phyloP scores from a whole-genome alignment of 92 coral and sea anemone species.

The Plumapathes pennacea region DNA sequence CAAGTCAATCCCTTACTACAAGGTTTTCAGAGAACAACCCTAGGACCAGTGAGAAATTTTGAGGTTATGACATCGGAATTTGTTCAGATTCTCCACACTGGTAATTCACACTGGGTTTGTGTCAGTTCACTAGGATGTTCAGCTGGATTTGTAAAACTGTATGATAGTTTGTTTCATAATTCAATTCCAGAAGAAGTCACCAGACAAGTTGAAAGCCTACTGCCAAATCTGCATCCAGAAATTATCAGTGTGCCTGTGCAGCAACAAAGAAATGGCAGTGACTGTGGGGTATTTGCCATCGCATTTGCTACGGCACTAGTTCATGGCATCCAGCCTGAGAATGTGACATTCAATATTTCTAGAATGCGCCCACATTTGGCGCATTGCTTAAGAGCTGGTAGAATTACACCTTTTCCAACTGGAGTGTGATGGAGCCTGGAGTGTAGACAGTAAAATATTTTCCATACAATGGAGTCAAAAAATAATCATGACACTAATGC shows the following conservation, averaged over 20 bases:
- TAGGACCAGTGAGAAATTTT: constrained; percentile 49
- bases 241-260: constrained; percentile 42
- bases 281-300: constrained; percentile 63
- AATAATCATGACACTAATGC: too few species aligned
- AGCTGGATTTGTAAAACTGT: constrained; percentile 53
- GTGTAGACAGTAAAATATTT: too few species aligned
- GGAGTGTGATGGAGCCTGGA: too few species aligned
- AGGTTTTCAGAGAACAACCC: constrained; percentile 40
- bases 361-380: constrained; percentile 37
- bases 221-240: constrained; percentile 43
- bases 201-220: constrained; percentile 50
- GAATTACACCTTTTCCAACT: constrained; percentile 31
- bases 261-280: constrained; percentile 60
- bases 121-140: constrained; percentile 37
- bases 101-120: constrained; percentile 37
- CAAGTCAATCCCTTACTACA: constrained; percentile 22
- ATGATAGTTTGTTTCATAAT: constrained; percentile 57
- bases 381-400: constrained; percentile 19
- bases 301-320: constrained; percentile 61
- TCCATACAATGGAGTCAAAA: too few species aligned
- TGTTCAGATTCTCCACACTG: constrained; percentile 35
- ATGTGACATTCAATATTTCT: constrained; percentile 28
- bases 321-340: constrained; percentile 19
- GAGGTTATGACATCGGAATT: constrained; percentile 41
- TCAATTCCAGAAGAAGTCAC: constrained; percentile 48